Conservation (phyloP, 2,888 invertebrate species). For the Silvanus unidentatus region DNA sequence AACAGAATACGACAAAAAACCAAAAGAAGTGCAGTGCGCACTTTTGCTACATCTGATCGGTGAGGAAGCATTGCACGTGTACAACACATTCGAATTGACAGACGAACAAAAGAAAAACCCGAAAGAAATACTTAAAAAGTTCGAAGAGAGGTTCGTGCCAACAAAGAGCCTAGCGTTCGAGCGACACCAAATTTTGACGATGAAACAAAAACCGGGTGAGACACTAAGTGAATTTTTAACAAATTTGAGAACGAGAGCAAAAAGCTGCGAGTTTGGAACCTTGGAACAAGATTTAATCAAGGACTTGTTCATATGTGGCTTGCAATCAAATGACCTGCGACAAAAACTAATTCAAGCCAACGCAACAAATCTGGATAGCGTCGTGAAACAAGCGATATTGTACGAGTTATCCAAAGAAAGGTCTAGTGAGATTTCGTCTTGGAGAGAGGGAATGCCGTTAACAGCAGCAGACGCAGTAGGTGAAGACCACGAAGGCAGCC, state of each 20-base stretch:
- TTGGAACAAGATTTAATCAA: background rate
- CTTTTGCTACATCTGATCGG: background rate
- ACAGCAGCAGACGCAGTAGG: background rate
- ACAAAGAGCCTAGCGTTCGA: slow-evolving; percentile 1
- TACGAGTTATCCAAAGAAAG: slow-evolving; percentile 1
- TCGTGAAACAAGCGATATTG: background rate
- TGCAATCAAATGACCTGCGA: slow-evolving; percentile 1
- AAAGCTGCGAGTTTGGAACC: background rate
- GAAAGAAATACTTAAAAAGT: background rate
- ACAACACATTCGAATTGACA: background rate
- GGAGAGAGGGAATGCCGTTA: no score
- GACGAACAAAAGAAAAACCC: background rate
- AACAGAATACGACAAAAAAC: background rate
- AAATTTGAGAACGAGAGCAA: background rate
- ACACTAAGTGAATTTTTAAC: background rate
- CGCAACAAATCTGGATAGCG: background rate
- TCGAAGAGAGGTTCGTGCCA: background rate
- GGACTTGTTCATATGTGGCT: slow-evolving; percentile 2
- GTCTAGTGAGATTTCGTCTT: background rate
- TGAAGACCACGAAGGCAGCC: background rate
- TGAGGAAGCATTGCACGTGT: background rate
- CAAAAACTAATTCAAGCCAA: background rate
- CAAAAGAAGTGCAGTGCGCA: background rate
- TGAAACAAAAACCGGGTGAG: slow-evolving; percentile 1
- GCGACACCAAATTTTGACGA: background rate